phyloP scores from a whole-genome alignment of 2,797 vertebrate genomes.

The Rhyacichthys aspro region DNA sequence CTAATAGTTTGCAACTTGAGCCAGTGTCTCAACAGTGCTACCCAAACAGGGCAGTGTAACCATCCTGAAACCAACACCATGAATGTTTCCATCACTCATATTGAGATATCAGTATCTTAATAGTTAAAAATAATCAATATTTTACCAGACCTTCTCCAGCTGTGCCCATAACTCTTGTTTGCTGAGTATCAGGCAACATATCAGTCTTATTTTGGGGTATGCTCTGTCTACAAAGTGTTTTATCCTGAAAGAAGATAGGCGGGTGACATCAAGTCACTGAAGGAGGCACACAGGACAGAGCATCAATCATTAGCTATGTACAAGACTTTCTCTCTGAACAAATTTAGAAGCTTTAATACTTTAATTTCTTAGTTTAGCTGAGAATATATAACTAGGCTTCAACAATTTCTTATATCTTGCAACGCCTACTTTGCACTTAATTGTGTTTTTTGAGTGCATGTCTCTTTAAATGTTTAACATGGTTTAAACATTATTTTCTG shows the following conservation, averaged over 20 bases:
- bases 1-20: conserved; percentile 80
- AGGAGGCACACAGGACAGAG: conserved; percentile 31
- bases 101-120: conserved; percentile 80
- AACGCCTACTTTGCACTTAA: too few species aligned
- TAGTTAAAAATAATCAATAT: conserved; percentile 78
- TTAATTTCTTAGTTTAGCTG: conserved; percentile 3
- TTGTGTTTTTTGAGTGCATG: too few species aligned
- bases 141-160: conserved; percentile 65
- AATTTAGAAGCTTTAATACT: conserved; percentile 39
- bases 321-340: conserved; percentile 59
- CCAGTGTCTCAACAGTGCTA: conserved; percentile 63
- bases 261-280: conserved; percentile 49
- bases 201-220: conserved; percentile 71
- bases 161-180: conserved; percentile 75
- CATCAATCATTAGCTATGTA: conserved; percentile 46
- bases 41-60: conserved; percentile 69
- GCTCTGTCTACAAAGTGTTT: conserved; percentile 47
- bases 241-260: conserved; percentile 62
- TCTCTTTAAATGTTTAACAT: too few species aligned
- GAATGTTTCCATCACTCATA: conserved; percentile 69
- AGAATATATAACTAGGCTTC: neutral
- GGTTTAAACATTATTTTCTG: too few species aligned
- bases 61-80: conserved; percentile 72
- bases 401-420: neutral
- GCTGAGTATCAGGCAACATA: conserved; percentile 52